These are phyloP conservation scores for Trachythela sp. DNA, from an alignment of 64 coral and sea anemone species.

Conservation along the genomic window DNA sequence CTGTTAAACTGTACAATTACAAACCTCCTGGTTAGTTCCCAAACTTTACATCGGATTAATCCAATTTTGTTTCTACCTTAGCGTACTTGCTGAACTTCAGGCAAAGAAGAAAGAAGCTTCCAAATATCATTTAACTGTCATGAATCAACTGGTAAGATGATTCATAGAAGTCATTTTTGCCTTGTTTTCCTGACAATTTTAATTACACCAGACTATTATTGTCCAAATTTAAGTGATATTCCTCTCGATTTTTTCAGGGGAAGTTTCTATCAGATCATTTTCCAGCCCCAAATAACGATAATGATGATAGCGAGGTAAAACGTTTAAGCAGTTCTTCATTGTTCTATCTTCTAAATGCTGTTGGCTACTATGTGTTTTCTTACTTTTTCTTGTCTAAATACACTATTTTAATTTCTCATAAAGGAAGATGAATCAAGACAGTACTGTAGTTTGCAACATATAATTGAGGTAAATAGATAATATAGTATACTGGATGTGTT, in stretches of 20 bases:
- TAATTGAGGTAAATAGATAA: background rate
- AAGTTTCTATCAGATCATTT: constrained; percentile 71
- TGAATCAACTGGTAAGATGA: background rate
- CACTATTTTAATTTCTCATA: background rate
- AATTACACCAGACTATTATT: no score
- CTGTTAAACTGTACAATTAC: background rate
- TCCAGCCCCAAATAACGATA: constrained; percentile 52
- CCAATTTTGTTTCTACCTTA: background rate
- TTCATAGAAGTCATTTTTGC: background rate
- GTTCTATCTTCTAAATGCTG: no score
- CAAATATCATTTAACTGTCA: background rate
- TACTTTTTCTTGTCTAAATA: background rate
- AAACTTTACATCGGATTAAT: background rate
- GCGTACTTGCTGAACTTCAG: background rate
- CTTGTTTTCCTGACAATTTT: background rate
- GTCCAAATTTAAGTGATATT: no score
- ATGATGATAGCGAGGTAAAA: constrained; percentile 51
- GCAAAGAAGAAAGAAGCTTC: background rate
- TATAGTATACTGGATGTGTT: background rate
- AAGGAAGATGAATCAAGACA: background rate
- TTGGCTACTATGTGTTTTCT: no score
- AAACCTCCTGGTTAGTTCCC: background rate
- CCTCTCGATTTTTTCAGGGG: constrained; percentile 39
- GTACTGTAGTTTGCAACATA: background rate
- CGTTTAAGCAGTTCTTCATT: no score